Conservation (phyloP, 2,113 vertebrate species). For the Cynoglossus semilaevis region DNA sequence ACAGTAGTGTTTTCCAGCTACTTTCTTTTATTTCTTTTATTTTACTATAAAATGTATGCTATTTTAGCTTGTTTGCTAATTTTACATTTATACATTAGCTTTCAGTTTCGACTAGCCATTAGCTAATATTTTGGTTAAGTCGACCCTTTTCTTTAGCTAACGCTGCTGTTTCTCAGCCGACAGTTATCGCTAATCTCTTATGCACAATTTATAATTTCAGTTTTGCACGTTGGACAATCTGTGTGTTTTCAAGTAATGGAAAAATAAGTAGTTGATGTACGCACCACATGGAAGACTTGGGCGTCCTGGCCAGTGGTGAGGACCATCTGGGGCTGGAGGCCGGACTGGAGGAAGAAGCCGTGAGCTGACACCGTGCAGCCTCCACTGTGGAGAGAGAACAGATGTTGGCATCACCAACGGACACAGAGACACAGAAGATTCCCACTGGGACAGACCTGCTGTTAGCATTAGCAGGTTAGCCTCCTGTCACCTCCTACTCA, state of each 20-base stretch:
- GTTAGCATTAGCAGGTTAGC: constrained; percentile 55
- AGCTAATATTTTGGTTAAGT: too few relatives aligned
- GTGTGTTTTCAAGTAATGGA: too few relatives aligned
- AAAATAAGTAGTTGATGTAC: constrained; percentile 52
- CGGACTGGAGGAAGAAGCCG: constrained; percentile 89
- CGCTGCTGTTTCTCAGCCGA: too few relatives aligned
- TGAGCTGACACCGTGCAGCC: constrained; percentile 93
- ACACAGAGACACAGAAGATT: constrained; percentile 34
- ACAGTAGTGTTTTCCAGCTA: too few relatives aligned
- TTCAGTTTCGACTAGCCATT: too few relatives aligned
- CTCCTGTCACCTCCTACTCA: constrained; percentile 51
- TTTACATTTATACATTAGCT: too few relatives aligned
- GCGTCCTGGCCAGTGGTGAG: constrained; percentile 82
- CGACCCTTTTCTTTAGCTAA: too few relatives aligned
- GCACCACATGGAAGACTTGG: constrained; percentile 90
- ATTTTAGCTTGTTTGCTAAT: too few relatives aligned
- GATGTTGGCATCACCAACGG: constrained; percentile 26
- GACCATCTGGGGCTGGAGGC: constrained; percentile 88
- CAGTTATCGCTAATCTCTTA: too few relatives aligned
- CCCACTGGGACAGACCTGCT: constrained; percentile 57
- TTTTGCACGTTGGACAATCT: background rate
- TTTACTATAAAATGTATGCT: too few relatives aligned
- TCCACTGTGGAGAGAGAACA: constrained; percentile 74
- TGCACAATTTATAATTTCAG: too few relatives aligned
- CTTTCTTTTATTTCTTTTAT: too few relatives aligned